Base-by-base conservation (phyloP, 1,140 invertebrate genomes). In the Anoplophora glabripennis region DNA sequence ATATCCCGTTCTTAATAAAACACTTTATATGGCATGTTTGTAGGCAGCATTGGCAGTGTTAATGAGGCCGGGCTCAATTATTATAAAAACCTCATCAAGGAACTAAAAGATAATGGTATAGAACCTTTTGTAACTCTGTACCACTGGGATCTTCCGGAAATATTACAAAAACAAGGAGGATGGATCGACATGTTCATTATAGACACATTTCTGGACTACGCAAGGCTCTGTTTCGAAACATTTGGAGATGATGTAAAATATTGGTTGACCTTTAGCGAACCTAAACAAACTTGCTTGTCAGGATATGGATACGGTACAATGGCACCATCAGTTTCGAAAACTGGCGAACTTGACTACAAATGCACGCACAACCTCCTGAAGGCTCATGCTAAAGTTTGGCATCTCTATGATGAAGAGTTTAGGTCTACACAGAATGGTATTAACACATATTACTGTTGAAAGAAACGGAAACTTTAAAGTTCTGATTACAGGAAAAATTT, bases 31-130 rank as follows among this genome's bases (percentile, higher is more conserved):
- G 3, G 9, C 12, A 12, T 4, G 1, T 48, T 36, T 44, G 11
- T 18, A 53, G 49, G 49, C n/a, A 2, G 41, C 21, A 66, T 72
- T 3, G 76, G 80, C 58, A 60, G 74, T 5, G 63, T 86, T 0
- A 87, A 87, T 64, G 72, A 78, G 38, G 78, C 79, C 44, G 86
- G 85, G n/a, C 66, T 85, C 1, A 69, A 77, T 0, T 87, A 87
- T 66, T 88, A 89, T 71, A 81, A 85, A 58, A 77, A 80, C 21
- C 67, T 89, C 1, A 80, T 88, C 7, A 73, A 84, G 64, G 79
- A 80, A 53, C 71, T 88, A 2, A 66, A 82, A 0, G 74, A 72
- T 37, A 78, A 81, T 35, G 79, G 79, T 40, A 87, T 89, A 41
- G 72, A 81, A 65, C 84, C 86, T 1, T 72, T 87, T 74, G 84